These are phyloP conservation scores for Lottia scabra DNA, from an alignment of 2,888 invertebrate species.

Conservation along the genomic window DNA sequence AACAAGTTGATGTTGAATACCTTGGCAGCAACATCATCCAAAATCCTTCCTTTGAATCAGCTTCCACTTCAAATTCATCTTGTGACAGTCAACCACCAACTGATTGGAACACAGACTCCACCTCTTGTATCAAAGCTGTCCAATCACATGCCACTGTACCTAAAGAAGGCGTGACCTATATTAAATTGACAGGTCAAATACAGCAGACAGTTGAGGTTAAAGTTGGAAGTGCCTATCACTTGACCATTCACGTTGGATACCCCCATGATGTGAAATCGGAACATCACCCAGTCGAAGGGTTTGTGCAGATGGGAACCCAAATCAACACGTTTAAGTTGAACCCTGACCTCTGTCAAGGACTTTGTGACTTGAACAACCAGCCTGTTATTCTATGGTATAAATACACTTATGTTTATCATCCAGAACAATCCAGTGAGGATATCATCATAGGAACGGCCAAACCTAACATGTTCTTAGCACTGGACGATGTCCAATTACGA, in stretches of 20 bases:
- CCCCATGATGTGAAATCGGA: conserved; percentile 12
- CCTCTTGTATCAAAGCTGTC: conserved; percentile 8
- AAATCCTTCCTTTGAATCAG: conserved; percentile 24
- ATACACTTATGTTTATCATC: neutral
- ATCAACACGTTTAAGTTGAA: conserved; percentile 21
- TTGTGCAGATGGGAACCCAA: conserved; percentile 23
- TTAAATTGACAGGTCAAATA: neutral
- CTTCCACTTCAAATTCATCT: neutral
- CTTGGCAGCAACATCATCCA: neutral
- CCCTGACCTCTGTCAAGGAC: conserved; percentile 22
- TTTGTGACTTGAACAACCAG: conserved; percentile 20
- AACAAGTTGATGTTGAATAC: conserved; percentile 17
- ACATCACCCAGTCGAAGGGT: conserved; percentile 22
- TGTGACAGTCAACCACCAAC: conserved; percentile 21
- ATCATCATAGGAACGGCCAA: neutral
- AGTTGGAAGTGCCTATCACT: conserved; percentile 8
- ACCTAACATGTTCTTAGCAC: conserved; percentile 8
- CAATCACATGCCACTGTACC: neutral
- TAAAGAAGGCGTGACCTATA: neutral
- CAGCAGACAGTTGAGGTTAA: neutral
- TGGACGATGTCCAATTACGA: conserved; percentile 13
- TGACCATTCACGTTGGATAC: conserved; percentile 18
- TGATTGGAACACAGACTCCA: conserved; percentile 11
- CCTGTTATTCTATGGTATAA: conserved; percentile 24
- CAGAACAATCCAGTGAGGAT: neutral